Percentiles rank a stretch among this genome's conserved stretches.
These are phyloP conservation scores for Apodemus agrarius DNA, from an alignment of 2,797 vertebrate species.

Conservation along the genomic window DNA sequence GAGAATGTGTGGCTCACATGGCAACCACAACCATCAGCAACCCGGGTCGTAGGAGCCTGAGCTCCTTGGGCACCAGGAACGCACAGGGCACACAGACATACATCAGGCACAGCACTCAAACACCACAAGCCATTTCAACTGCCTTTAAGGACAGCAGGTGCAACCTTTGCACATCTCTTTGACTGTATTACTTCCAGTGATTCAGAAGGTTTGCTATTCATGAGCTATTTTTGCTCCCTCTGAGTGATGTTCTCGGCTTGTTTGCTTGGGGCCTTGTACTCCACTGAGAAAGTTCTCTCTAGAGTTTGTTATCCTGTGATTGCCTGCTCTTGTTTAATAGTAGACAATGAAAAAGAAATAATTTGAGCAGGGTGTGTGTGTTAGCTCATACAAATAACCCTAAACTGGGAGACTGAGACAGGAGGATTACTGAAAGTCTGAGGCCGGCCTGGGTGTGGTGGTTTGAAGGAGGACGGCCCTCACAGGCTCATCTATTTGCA, in stretches of 20 bases:
- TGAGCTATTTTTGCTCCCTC: conserved; percentile 39
- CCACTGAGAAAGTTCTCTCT: conserved; percentile 3
- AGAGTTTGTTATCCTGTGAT: not conserved
- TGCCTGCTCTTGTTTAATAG: not conserved
- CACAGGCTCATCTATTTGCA: too few species aligned
- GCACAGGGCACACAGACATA: not conserved
- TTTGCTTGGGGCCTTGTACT: conserved; percentile 18
- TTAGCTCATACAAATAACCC: not conserved
- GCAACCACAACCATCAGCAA: not conserved
- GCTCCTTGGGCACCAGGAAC: not conserved
- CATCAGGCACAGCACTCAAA: not conserved
- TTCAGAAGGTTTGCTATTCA: conserved; percentile 26
- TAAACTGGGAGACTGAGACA: not conserved
- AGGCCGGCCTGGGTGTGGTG: not conserved
- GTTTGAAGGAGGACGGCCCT: not conserved
- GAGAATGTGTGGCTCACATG: not conserved
- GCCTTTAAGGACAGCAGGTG: not conserved
- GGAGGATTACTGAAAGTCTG: not conserved
- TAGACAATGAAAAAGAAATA: not conserved
- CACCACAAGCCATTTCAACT: not conserved
- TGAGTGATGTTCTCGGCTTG: not conserved
- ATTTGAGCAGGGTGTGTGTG: not conserved
- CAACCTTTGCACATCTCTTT: not conserved
- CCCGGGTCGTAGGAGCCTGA: not conserved
- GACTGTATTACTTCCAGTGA: not conserved